Evolutionary conservation across 1,140 invertebrate genomes (phyloP).

Genomic region (Heterodera carotae): DNA sequence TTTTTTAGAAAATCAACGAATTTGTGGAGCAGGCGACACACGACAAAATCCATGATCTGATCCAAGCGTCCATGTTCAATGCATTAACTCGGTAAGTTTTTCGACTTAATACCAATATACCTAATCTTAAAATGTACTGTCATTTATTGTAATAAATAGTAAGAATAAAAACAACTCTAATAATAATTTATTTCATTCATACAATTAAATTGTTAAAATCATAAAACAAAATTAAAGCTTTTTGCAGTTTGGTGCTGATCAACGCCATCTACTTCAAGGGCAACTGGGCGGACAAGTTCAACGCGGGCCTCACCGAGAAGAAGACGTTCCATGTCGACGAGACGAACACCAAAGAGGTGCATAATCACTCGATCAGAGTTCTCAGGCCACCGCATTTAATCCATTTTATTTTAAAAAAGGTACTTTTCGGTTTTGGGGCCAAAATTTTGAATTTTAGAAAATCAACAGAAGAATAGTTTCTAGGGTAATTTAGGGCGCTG

Average conservation of each 20-base stretch:
- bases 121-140: too few species aligned
- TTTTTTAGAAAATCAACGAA: conserved; percentile 38
- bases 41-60: conserved; percentile 39
- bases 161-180: neutral
- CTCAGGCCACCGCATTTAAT: too few species aligned
- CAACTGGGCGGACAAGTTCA: conserved; percentile 37
- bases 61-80: conserved; percentile 19
- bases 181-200: neutral
- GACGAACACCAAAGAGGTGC: conserved; percentile 32
- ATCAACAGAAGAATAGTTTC: too few species aligned
- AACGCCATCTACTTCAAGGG: conserved; percentile 53
- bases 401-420: neutral
- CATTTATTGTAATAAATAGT: too few species aligned
- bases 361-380: too few species aligned
- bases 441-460: too few species aligned
- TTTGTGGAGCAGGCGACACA: conserved; percentile 47
- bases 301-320: conserved; percentile 22
- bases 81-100: conserved; percentile 28
- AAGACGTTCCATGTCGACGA: conserved; percentile 41
- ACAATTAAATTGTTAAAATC: too few species aligned
- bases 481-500: too few species aligned
- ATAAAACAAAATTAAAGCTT: neutral
- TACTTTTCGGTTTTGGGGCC: too few species aligned
- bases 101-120: neutral
- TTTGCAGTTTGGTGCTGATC: conserved; percentile 39